phyloP scores from a whole-genome alignment of 1,140 invertebrate genomes.

The Polyergus mexicanus region DNA sequence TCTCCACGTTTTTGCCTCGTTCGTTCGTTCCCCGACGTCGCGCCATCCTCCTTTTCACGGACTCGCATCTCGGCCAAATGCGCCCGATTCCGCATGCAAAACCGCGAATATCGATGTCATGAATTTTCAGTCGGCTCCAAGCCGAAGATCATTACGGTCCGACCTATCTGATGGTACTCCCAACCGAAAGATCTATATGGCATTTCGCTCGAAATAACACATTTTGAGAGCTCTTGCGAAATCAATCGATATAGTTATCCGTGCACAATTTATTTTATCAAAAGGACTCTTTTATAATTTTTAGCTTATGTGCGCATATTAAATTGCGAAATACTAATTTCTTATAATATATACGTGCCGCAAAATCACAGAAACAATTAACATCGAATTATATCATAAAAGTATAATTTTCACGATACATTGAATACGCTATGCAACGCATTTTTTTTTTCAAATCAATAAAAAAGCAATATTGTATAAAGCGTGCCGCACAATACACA shows the following conservation, averaged over 20 bases:
- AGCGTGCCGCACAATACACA: conserved; percentile 4
- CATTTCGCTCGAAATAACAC: conserved; percentile 49
- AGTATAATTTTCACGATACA: conserved; percentile 19
- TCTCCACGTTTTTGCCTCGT: conserved; percentile 10
- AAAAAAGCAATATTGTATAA: conserved; percentile 14
- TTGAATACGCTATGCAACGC: neutral
- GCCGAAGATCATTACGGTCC: conserved; percentile 43
- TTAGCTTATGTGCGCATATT: neutral
- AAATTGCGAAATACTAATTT: conserved; percentile 26
- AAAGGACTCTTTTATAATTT: neutral
- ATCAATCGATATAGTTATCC: neutral
- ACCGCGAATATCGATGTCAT: conserved; percentile 66
- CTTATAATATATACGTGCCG: neutral
- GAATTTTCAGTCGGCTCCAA: conserved; percentile 56
- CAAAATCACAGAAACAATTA: conserved; percentile 35
- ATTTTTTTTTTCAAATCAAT: neutral
- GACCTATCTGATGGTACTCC: neutral
- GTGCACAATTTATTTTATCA: neutral
- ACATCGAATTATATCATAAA: conserved; percentile 26
- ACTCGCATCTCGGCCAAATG: conserved; percentile 61
- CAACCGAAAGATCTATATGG: conserved; percentile 39
- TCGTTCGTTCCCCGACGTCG: neutral
- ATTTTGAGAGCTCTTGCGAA: conserved; percentile 14
- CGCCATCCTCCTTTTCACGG: conserved; percentile 23
- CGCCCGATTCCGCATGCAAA: conserved; percentile 59